Conservation (phyloP, 1,140 invertebrate species). For the Neoseiulus cucumeris region DNA sequence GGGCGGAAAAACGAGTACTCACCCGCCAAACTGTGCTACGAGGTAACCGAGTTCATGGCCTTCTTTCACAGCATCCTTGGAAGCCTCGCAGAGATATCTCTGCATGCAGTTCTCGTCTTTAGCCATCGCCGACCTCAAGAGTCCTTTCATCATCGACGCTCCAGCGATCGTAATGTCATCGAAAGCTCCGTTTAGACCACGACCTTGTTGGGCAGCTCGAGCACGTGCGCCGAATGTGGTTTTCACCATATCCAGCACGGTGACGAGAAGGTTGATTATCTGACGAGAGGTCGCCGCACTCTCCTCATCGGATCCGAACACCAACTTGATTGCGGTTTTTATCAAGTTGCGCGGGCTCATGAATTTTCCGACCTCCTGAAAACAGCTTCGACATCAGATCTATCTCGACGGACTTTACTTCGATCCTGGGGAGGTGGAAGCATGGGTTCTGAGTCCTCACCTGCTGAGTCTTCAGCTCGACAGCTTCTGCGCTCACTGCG, state of each 20-base stretch:
- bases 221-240: conserved; percentile 20
- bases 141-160: conserved; percentile 36
- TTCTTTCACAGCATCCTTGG: conserved; percentile 58
- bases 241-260: conserved; percentile 21
- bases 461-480: background rate
- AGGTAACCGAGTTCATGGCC: conserved; percentile 54
- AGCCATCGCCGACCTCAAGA: conserved; percentile 57
- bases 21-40: conserved; percentile 81
- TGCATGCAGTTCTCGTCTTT: conserved; percentile 53
- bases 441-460: background rate
- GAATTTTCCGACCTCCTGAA: conserved; percentile 20
- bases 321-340: conserved; percentile 21
- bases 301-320: conserved; percentile 23
- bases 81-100: conserved; percentile 67
- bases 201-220: conserved; percentile 13
- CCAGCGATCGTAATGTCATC: conserved; percentile 22
- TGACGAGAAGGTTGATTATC: conserved; percentile 21
- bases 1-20: conserved; percentile 33
- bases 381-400: background rate
- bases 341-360: conserved; percentile 22
- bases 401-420: background rate
- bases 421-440: too few relatives aligned
- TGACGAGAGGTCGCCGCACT: conserved; percentile 22
- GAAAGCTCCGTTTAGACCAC: conserved; percentile 11
- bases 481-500: background rate